A percentile compares a stretch with the other conserved stretches of the same genome.
Conservation (phyloP, 2,888 invertebrate species). For the Myopa testacea region DNA sequence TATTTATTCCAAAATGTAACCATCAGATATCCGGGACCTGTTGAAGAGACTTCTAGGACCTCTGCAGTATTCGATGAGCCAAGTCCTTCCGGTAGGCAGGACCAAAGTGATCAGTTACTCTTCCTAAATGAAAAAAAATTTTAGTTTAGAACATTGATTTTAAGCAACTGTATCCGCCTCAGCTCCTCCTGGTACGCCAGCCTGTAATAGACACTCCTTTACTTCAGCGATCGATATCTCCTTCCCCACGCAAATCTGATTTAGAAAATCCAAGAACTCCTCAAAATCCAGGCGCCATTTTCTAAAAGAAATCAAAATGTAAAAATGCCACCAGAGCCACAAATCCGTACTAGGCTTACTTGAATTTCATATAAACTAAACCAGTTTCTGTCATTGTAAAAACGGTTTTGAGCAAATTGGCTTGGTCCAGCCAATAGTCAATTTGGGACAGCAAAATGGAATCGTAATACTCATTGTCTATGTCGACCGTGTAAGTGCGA, state of each 20-base stretch:
- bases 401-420: slow-evolving; percentile 49
- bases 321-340: neutral
- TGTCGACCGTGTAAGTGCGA: slow-evolving; percentile 48
- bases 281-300: slow-evolving; percentile 56
- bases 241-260: slow-evolving; percentile 49
- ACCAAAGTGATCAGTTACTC: no score
- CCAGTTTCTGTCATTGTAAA: slow-evolving; percentile 55
- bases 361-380: slow-evolving; percentile 54
- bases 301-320: slow-evolving; percentile 41
- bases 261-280: slow-evolving; percentile 53
- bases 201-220: slow-evolving; percentile 49
- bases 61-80: no score
- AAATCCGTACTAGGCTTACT: slow-evolving; percentile 40
- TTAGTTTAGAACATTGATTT: no score
- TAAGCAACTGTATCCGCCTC: slow-evolving; percentile 34
- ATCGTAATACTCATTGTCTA: slow-evolving; percentile 53
- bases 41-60: no score
- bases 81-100: no score
- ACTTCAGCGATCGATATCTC: slow-evolving; percentile 47
- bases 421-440: slow-evolving; percentile 55
- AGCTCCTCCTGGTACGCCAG: slow-evolving; percentile 50
- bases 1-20: no score
- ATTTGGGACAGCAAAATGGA: slow-evolving; percentile 55
- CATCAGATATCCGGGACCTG: no score
- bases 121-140: no score